Base-by-base conservation (phyloP, 2,113 vertebrate species). In the Tapirus terrestris region DNA sequence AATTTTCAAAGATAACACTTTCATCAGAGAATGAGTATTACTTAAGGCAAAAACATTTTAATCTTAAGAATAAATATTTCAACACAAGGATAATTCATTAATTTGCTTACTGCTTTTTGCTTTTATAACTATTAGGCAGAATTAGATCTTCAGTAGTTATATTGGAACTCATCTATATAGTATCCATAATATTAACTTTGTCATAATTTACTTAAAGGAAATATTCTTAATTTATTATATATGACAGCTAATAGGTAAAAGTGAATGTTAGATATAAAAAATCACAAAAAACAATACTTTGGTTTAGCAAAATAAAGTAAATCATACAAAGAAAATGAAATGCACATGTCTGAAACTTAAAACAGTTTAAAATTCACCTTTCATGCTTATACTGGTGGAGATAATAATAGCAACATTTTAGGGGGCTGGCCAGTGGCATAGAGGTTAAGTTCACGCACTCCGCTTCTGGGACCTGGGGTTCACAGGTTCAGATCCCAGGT, bases 51-150 rank as follows among this genome's bases (percentile, higher is more conserved):
- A 94, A 91, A 73, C 6, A 67, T 75, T 83, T 93, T 56, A 86
- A 27, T 18, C 17, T 73, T 91, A 53, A 96, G 33, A 79, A 79
- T 83, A 93, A 45, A n/a, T 82, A 86, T 73, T 95, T 97, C 60
- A 95, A 80, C 80, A 60, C 58, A 92, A 82, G 5, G 14, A 53
- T 88, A 84, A 70, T 68, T 72, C 4, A 31, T 81, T 36, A 60
- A 60, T 61, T 89, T 92, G 8, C 25, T 63, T 80, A 58, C 58
- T 70, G 4, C 3, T 93, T 16, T 84, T 68, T 72, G 27, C 23
- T 82, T 76, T 67, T 77, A 10, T 48, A 67, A 63, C 45, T 53
- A 27, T 61, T 48, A 48, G 20, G 4, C 29, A 91, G 43, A 88
- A 21, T 58, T 80, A 31, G 20, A 33, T 81, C 4, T 86, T 83